Conservation (phyloP, 2,888 invertebrate species). For the Athetis lepigone region DNA sequence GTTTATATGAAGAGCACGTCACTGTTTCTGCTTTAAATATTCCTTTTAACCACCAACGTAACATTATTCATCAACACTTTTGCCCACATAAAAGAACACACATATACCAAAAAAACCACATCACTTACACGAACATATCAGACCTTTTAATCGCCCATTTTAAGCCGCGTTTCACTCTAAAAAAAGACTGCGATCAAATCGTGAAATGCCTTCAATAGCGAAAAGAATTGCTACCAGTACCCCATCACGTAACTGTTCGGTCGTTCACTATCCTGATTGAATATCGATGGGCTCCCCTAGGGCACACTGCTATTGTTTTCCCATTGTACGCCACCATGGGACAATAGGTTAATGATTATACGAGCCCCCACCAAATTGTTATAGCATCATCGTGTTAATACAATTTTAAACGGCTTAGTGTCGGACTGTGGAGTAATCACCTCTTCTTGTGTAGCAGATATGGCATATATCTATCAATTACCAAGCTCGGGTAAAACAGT, state of each 20-base stretch:
- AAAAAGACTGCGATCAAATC: slow-evolving; percentile 44
- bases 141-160: slow-evolving; percentile 19
- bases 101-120: not conserved
- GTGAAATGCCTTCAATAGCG: slow-evolving; percentile 58
- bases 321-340: slow-evolving; percentile 57
- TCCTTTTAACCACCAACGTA: no score
- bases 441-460: no score
- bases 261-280: slow-evolving; percentile 66
- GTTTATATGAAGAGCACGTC: no score
- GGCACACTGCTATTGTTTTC: slow-evolving; percentile 62
- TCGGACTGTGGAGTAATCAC: not conserved
- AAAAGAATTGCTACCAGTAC: slow-evolving; percentile 55
- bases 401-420: slow-evolving; percentile 30
- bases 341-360: slow-evolving; percentile 63
- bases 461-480: no score
- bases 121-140: not conserved
- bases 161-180: slow-evolving; percentile 26
- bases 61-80: no score
- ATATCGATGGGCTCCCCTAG: slow-evolving; percentile 64
- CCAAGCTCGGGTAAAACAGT: no score
- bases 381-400: slow-evolving; percentile 45
- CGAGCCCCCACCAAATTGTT: slow-evolving; percentile 52
- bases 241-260: slow-evolving; percentile 54
- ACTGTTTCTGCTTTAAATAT: no score
- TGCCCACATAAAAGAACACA: not conserved